These are phyloP conservation scores for Cryptophagus acutangulus DNA, from an alignment of 2,888 invertebrate species.

Conservation along the genomic window DNA sequence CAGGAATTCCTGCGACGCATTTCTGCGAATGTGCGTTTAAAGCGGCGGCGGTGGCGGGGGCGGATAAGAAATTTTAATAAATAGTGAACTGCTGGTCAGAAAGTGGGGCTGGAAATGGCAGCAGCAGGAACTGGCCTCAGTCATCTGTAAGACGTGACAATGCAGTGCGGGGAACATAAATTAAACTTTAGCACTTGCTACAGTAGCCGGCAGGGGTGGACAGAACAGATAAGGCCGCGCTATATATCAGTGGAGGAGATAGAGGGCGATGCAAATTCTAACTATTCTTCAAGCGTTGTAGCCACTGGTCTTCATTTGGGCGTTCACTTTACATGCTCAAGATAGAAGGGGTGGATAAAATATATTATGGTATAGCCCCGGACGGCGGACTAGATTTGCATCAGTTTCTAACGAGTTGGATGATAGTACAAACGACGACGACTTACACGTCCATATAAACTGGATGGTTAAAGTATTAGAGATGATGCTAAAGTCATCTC, in stretches of 20 bases:
- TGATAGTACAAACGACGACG: constrained; percentile 28
- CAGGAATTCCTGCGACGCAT: too few species aligned
- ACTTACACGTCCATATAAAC: too few species aligned
- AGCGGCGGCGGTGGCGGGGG: too few species aligned
- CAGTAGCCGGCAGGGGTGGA: constrained; percentile 48
- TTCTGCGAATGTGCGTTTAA: too few species aligned
- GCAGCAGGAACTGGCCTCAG: constrained; percentile 30
- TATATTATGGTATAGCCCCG: constrained; percentile 25
- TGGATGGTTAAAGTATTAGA: too few species aligned
- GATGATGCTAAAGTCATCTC: constrained; percentile 22
- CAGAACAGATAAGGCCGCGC: constrained; percentile 46
- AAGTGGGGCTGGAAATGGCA: constrained; percentile 6
- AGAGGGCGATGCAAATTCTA: constrained; percentile 44
- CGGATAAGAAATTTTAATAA: too few species aligned
- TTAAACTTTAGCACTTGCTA: constrained; percentile 50
- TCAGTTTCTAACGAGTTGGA: constrained; percentile 32
- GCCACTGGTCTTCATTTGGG: constrained; percentile 9
- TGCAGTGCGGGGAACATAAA: constrained; percentile 47
- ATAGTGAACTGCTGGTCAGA: too few species aligned
- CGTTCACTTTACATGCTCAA: constrained; percentile 22
- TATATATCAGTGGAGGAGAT: constrained; percentile 44
- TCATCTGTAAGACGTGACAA: constrained; percentile 50
- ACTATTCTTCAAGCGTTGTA: constrained; percentile 37
- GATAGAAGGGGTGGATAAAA: constrained; percentile 28
- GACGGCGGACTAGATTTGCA: constrained; percentile 34